Conservation (phyloP, 2,113 vertebrate genomes). For the Rafetus swinhoei region DNA sequence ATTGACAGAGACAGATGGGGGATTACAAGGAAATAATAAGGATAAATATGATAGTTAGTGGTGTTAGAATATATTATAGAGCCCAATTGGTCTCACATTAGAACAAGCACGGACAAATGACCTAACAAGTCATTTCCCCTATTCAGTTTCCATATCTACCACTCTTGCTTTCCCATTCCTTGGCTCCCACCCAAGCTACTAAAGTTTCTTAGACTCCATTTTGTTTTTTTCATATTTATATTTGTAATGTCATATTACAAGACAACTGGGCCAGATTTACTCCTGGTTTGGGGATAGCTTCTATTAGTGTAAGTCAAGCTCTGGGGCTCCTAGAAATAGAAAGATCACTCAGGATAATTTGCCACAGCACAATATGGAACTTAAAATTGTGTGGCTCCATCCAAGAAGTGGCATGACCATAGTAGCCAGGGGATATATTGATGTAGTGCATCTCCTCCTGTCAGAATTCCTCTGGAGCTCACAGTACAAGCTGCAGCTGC, state of each 20-base stretch:
- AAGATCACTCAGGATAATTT: neutral
- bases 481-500: neutral
- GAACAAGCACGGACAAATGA: neutral
- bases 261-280: neutral
- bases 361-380: neutral
- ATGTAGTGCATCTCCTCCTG: neutral
- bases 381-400: neutral
- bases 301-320: neutral
- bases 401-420: neutral
- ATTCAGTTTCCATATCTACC: neutral
- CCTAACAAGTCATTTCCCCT: neutral
- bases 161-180: neutral
- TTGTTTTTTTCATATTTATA: constrained; percentile 45
- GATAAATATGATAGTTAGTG: neutral
- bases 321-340: neutral
- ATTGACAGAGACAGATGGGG: neutral
- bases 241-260: constrained; percentile 7
- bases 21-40: neutral
- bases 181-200: neutral
- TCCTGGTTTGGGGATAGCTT: neutral
- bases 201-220: neutral
- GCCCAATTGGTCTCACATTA: neutral
- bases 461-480: neutral
- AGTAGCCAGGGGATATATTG: neutral
- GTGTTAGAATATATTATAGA: neutral